These are phyloP conservation scores for Porites australiensis DNA, from an alignment of 64 coral and sea anemone species.

Conservation along the genomic window DNA sequence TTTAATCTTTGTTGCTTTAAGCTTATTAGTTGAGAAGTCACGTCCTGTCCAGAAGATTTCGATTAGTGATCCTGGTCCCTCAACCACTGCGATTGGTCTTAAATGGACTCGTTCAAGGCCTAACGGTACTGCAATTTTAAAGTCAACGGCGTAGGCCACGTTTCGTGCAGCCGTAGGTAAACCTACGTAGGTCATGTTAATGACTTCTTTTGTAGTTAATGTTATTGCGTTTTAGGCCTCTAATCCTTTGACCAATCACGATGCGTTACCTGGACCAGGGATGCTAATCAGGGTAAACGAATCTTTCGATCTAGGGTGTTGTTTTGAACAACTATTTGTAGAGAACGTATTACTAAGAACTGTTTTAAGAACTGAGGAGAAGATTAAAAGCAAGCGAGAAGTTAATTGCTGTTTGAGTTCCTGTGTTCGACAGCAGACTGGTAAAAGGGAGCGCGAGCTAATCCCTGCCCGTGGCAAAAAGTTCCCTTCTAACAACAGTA, in stretches of 20 bases:
- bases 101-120: neutral
- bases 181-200: neutral
- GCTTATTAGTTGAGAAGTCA: no score
- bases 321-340: neutral
- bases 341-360: neutral
- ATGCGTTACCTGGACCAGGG: neutral
- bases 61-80: no score
- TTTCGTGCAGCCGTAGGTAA: neutral
- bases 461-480: no score
- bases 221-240: neutral
- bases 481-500: neutral
- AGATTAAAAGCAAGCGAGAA: neutral
- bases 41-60: no score
- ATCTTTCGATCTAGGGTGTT: neutral
- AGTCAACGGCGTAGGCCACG: neutral
- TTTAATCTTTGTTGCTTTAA: neutral
- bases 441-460: neutral
- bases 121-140: neutral
- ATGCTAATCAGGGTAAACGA: neutral
- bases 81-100: neutral
- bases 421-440: no score
- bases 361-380: no score
- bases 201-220: neutral
- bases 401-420: neutral
- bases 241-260: constrained; percentile 13